Percentiles rank a stretch among this genome's conserved stretches.
These are phyloP conservation scores for Dolichomitus sp. DNA, from an alignment of 2,888 invertebrate genomes.

Conservation along the genomic window DNA sequence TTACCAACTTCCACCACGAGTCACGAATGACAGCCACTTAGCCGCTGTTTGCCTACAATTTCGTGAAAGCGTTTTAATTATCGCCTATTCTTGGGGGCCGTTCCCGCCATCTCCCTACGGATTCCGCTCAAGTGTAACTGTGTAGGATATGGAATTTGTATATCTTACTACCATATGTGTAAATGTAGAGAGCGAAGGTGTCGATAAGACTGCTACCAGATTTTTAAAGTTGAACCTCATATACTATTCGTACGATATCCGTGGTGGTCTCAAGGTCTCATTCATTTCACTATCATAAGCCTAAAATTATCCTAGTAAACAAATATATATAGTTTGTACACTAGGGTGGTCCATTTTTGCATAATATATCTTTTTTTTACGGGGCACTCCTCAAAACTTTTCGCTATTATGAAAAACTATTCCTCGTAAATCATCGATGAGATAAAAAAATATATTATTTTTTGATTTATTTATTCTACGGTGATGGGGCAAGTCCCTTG, in stretches of 20 bases:
- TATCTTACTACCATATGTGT: slow-evolving; percentile 19
- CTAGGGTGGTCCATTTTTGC: too few species aligned
- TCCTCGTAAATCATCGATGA: too few species aligned
- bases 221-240: background rate
- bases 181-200: slow-evolving; percentile 10
- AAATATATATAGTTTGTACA: too few species aligned
- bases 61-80: slow-evolving; percentile 85
- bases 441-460: too few species aligned
- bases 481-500: too few species aligned
- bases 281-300: too few species aligned
- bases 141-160: slow-evolving; percentile 3
- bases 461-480: too few species aligned
- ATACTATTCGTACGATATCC: background rate
- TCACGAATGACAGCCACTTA: slow-evolving; percentile 86
- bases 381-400: too few species aligned
- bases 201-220: slow-evolving; percentile 1
- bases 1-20: slow-evolving; percentile 84
- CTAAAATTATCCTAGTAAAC: too few species aligned
- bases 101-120: slow-evolving; percentile 44
- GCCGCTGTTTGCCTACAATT: slow-evolving; percentile 86
- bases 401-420: too few species aligned
- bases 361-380: too few species aligned
- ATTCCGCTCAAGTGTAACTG: slow-evolving; percentile 2
- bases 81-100: slow-evolving; percentile 67
- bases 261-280: too few species aligned